Percentiles rank a stretch among this genome's conserved stretches.
phyloP scores from a whole-genome alignment of 2,797 vertebrate species.

The Eupleurogrammus muticus region DNA sequence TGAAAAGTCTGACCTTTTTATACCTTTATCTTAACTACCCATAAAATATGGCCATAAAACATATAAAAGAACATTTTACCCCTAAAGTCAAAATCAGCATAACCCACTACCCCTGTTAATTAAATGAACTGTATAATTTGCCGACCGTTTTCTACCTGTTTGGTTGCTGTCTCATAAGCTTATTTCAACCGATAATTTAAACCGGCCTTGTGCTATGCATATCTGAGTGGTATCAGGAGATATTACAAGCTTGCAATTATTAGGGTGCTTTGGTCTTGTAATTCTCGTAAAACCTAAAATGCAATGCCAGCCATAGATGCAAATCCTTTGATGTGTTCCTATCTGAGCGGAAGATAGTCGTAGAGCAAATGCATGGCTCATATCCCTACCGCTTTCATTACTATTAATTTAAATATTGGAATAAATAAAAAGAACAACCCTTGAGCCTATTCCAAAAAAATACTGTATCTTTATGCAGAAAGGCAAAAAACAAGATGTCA shows the following conservation, averaged over 20 bases:
- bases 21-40: conserved; percentile 53
- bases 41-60: conserved; percentile 59
- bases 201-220: background rate
- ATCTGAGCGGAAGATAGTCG: background rate
- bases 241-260: conserved; percentile 11
- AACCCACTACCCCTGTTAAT: conserved; percentile 55
- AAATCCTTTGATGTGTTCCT: conserved; percentile 22
- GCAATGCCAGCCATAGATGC: conserved; percentile 2
- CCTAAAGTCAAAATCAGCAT: conserved; percentile 49
- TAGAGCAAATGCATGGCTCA: too few relatives aligned
- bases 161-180: conserved; percentile 9
- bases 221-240: conserved; percentile 2
- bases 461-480: conserved; percentile 11
- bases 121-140: conserved; percentile 43
- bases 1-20: conserved; percentile 62
- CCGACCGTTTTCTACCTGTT: conserved; percentile 23
- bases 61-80: conserved; percentile 44
- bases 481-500: conserved; percentile 22
- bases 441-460: too few relatives aligned
- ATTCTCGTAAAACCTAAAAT: conserved; percentile 22
- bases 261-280: conserved; percentile 3
- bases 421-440: too few relatives aligned
- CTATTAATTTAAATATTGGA: too few relatives aligned
- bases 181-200: conserved; percentile 14
- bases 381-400: too few relatives aligned